Base-by-base conservation (phyloP, 2,113 vertebrate species). In the Cebidichthys violaceus region DNA sequence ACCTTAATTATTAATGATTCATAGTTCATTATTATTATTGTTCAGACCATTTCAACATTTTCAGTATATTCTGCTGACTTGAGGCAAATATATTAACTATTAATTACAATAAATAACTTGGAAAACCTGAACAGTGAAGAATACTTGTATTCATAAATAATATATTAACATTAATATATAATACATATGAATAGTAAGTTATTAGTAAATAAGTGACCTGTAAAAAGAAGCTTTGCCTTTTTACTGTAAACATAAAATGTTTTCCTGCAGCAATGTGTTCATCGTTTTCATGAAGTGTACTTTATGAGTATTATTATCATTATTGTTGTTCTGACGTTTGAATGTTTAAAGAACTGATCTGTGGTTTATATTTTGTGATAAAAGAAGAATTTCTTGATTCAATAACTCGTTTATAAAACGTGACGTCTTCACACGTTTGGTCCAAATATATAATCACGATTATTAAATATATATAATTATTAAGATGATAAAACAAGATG, bases 241-340 rank as follows among this genome's bases (percentile, higher is more conserved):
- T 18, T 13, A 18, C 15, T 17, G n/a, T 50, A 6, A 35, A 35
- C 35, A 5, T 18, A 4, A 47, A 50, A 50, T 50, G 45, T 50
- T 50, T 50, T 24, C 3, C 20, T 9, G 22, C 9, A 52, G 8
- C 20, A 8, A 43, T 7, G 8, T 9, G 10, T 54, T 57, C 55
- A 59, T 59, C 45, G 22, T 24, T 55, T 55, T 45, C 50, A 39
- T 71, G 1, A 71, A 71, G 52, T 71, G 69, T 57, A 22, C 70
- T 31, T 72, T 59, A 37, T 70, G 41, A 55, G 33, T 13, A 22
- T 13, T 6, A 31, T 47, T 50, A 4, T 70, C 17, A 6, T 72
- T 59, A 37, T 70, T 31, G 31, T 31, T 31, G 4, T 31, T 31
- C 9, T 68, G 24, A 18, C 9, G 31, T 54, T 37, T 35, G 47